Conservation (phyloP, 2,113 vertebrate species). For the Piliocolobus tephrosceles region DNA sequence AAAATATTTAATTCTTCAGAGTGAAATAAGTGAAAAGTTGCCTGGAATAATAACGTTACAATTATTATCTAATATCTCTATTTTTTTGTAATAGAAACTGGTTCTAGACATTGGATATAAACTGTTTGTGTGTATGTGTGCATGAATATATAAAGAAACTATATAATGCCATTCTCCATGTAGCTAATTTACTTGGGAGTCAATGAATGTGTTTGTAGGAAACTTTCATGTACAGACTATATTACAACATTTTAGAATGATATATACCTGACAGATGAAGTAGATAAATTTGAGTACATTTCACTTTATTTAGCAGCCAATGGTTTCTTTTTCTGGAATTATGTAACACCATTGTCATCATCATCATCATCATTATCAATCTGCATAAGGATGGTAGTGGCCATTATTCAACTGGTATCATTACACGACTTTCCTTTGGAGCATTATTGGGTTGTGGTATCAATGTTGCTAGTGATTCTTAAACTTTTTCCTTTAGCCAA, state of each 20-base stretch:
- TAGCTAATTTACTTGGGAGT: not conserved
- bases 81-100: not conserved
- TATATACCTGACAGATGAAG: not conserved
- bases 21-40: constrained; percentile 8
- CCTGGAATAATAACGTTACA: not conserved
- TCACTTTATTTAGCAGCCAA: not conserved
- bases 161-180: not conserved
- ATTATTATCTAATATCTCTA: not conserved
- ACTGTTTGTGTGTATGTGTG: not conserved
- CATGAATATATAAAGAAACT: not conserved
- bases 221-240: not conserved
- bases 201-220: not conserved
- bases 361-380: not conserved
- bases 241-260: not conserved
- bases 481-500: not conserved
- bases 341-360: not conserved
- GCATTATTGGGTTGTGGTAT: not conserved
- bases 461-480: not conserved
- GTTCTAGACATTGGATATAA: not conserved
- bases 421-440: not conserved
- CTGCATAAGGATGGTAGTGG: not conserved
- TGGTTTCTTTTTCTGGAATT: not conserved
- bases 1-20: constrained; percentile 29
- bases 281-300: not conserved
- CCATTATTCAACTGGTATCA: not conserved